A percentile compares a stretch with the other conserved stretches of the same genome.
These are phyloP conservation scores for Acyrthosiphon pisum DNA, from an alignment of 1,140 invertebrate genomes.

Conservation along the genomic window DNA sequence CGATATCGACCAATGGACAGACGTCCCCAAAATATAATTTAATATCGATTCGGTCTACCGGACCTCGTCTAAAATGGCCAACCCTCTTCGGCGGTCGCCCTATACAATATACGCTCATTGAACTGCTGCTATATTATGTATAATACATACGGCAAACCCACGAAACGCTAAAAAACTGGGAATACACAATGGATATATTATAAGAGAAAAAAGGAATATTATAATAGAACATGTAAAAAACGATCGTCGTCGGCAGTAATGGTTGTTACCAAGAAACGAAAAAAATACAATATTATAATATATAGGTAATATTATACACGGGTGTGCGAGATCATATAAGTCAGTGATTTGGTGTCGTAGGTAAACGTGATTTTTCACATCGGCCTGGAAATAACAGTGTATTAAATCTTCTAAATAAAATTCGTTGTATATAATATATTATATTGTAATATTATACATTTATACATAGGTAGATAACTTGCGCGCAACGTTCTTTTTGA, in stretches of 20 bases:
- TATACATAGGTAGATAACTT: not conserved
- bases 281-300: not conserved
- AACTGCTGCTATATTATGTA: not conserved
- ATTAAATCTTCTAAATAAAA: not conserved
- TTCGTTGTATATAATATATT: not conserved
- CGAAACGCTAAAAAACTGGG: not conserved
- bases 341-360: not conserved
- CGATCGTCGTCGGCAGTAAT: not conserved
- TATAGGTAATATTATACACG: not conserved
- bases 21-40: not conserved
- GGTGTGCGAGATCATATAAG: not conserved
- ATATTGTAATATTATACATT: too few species aligned
- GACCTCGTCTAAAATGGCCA: conserved; percentile 43
- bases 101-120: not conserved
- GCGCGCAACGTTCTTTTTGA: not conserved
- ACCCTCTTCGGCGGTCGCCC: conserved; percentile 12
- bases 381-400: not conserved
- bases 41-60: conserved; percentile 42
- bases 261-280: not conserved
- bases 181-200: not conserved
- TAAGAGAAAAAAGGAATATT: not conserved
- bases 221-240: not conserved
- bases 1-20: not conserved
- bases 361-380: not conserved
- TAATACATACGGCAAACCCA: not conserved